Evolutionary conservation across 2,888 invertebrate species (phyloP).

Genomic region (Drosophila rellima): DNA sequence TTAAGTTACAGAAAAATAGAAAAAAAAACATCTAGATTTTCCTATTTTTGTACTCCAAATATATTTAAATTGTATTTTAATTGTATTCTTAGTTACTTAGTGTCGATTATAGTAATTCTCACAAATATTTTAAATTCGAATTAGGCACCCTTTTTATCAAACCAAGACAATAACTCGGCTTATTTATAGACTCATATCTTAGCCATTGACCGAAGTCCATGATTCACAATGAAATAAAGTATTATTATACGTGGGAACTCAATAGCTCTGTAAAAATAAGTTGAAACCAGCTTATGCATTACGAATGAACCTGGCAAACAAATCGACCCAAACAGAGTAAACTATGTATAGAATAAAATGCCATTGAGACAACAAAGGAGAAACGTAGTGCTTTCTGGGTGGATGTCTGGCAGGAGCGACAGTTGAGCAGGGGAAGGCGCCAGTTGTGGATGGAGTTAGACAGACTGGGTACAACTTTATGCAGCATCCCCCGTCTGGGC

Average conservation of each 20-base stretch:
- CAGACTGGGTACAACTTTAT: constrained; percentile 60
- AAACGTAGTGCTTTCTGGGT: constrained; percentile 12
- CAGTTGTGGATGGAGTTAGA: constrained; percentile 62
- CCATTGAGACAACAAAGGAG: constrained; percentile 75
- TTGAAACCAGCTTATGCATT: constrained; percentile 59
- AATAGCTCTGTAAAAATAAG: constrained; percentile 10
- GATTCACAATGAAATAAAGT: constrained; percentile 12
- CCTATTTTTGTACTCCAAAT: no score
- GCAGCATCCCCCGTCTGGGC: constrained; percentile 59
- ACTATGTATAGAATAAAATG: constrained; percentile 57
- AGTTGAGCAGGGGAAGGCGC: constrained; percentile 30
- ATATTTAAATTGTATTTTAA: not conserved
- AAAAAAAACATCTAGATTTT: not conserved
- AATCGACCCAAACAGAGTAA: constrained; percentile 23
- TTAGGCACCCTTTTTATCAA: not conserved
- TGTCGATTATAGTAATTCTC: not conserved
- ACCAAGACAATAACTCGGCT: not conserved
- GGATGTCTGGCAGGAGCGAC: constrained; percentile 6
- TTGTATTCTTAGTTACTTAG: no score
- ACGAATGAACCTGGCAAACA: constrained; percentile 68
- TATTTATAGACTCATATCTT: not conserved
- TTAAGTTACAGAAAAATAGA: not conserved
- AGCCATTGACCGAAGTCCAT: not conserved
- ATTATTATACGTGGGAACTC: constrained; percentile 21
- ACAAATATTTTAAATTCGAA: not conserved